Conservation (phyloP, 2,113 vertebrate genomes). For the Leptodactylus fuscus region DNA sequence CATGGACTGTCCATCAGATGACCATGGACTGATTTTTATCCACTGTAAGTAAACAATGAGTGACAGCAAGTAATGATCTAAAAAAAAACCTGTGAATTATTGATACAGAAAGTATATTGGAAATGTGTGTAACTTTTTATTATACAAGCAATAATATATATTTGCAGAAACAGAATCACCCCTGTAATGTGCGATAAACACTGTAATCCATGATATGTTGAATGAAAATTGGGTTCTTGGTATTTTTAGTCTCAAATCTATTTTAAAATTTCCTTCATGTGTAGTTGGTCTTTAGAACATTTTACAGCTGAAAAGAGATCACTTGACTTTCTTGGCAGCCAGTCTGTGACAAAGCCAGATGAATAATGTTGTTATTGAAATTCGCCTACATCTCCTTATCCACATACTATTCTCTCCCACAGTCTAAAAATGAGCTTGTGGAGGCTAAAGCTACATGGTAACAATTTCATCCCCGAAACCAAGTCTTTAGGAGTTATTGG, state of each 20-base stretch:
- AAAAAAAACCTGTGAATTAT: no score
- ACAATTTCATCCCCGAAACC: neutral
- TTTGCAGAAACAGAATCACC: no score
- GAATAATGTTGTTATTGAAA: conserved; percentile 36
- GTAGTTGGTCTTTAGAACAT: conserved; percentile 41
- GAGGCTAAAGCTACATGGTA: neutral
- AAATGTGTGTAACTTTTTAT: no score
- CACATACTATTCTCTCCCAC: conserved; percentile 12
- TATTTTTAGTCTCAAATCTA: conserved; percentile 30
- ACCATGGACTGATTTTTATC: no score
- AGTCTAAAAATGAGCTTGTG: conserved; percentile 26
- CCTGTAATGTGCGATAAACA: no score
- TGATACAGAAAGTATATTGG: no score
- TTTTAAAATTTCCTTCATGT: conserved; percentile 19
- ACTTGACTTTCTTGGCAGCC: conserved; percentile 44
- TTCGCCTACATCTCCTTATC: conserved; percentile 25
- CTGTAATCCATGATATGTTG: neutral
- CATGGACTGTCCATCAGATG: no score
- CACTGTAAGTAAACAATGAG: no score
- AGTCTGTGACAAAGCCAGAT: conserved; percentile 9
- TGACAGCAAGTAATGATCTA: no score
- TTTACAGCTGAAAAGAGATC: conserved; percentile 31
- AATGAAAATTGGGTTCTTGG: neutral
- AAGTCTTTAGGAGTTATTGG: neutral
- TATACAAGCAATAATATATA: no score